Base-by-base conservation (phyloP, 2,113 vertebrate genomes). In the Periophthalmodon schlosseri region DNA sequence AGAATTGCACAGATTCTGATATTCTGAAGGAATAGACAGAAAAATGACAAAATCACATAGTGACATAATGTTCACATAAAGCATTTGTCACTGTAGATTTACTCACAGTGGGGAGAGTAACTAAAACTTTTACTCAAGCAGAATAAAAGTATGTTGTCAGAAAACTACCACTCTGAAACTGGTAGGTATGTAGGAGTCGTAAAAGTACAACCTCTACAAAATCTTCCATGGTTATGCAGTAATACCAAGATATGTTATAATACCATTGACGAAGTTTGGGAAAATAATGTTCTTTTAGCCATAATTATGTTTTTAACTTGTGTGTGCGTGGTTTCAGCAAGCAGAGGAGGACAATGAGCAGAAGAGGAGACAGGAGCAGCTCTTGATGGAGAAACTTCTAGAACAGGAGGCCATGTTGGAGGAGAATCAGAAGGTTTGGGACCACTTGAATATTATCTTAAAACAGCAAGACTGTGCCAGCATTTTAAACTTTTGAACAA, bases 331-430 rank as follows among this genome's bases (percentile, higher is more conserved):
- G 73, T 0, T 70, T 76, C 74, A 99, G 97, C 96, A 99, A 72
- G 97, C 97, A 0, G 96, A 97, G 76, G 95, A 96, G 90, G 97
- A 97, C 83, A 98, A 99, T 0, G 97, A 98, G 86, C 94, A 92
- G 3, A 94, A 92, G 7, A 97, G 95, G 89, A 96, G 95, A 82
- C 96, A 98, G 85, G 96, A 98, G 90, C 95, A 96, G 87, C 94
- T 97, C 46, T 84, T 98, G 94, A 91, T 96, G 91, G 96, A 98
- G 91, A 97, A 98, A 87, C 93, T 97, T 86, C 91, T 98, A 72
- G 97, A 97, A 36, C 96, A 98, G 90, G 97, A 98, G 89, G 97
- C 96, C 69, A 95, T 94, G 93, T 88, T 92, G 91, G 88, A 97
- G 90, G 93, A 97, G 88, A 91, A 97, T 82, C 92, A 95, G 88